These are phyloP conservation scores for Lasioglossum vierecki DNA, from an alignment of 2,888 invertebrate genomes.

Conservation along the genomic window DNA sequence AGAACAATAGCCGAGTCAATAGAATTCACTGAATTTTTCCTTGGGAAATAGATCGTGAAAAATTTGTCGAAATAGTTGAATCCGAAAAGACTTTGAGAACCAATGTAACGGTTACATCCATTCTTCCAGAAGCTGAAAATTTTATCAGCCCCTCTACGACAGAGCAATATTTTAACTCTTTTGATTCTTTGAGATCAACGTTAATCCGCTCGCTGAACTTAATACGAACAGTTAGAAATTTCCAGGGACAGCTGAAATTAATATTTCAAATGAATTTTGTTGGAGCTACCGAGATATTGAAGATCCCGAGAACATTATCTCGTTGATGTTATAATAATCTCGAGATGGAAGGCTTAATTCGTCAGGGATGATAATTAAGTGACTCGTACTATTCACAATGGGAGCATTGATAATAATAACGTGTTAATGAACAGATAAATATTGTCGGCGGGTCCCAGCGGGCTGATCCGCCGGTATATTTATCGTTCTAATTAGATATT, in stretches of 20 bases:
- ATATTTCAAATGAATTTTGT: not conserved
- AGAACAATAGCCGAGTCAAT: not conserved
- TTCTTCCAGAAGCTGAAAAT: not conserved
- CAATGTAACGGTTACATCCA: not conserved
- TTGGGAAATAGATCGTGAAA: not conserved
- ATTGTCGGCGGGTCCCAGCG: not conserved
- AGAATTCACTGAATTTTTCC: not conserved
- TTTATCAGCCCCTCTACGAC: not conserved
- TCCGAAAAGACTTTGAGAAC: not conserved
- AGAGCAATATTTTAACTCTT: not conserved
- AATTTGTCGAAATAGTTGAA: not conserved
- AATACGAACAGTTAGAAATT: not conserved
- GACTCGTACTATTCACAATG: not conserved
- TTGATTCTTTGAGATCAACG: not conserved
- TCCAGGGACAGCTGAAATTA: not conserved
- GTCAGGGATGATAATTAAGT: not conserved
- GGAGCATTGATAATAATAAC: slow-evolving; percentile 3
- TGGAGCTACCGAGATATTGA: not conserved
- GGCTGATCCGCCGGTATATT: slow-evolving; percentile 27
- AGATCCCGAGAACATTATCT: not conserved
- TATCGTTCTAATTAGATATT: slow-evolving; percentile 54
- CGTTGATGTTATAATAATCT: not conserved
- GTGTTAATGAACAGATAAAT: slow-evolving; percentile 4
- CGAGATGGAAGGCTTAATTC: not conserved
- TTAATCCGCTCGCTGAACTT: not conserved